phyloP scores from a whole-genome alignment of 2,113 vertebrate genomes.

The Talpa occidentalis region DNA sequence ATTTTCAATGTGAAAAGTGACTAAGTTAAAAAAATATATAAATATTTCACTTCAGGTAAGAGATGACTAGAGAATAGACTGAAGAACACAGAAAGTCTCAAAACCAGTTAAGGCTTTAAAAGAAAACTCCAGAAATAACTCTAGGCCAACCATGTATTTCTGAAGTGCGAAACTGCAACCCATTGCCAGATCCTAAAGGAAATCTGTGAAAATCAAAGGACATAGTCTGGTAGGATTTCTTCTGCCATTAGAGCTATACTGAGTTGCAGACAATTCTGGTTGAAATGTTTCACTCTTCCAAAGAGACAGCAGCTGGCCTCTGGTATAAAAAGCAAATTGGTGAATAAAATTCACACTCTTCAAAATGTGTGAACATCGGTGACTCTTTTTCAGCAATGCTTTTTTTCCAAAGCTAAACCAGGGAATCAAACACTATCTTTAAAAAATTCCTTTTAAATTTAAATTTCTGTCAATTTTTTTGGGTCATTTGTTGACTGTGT shows the following conservation, averaged over 20 bases:
- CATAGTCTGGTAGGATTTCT: conserved; percentile 81
- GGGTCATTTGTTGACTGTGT: conserved; percentile 52
- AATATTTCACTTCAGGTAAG: conserved; percentile 49
- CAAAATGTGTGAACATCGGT: conserved; percentile 38
- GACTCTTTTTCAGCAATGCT: conserved; percentile 37
- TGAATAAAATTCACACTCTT: conserved; percentile 81
- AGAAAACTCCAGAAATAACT: conserved; percentile 72
- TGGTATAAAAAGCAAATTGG: conserved; percentile 76
- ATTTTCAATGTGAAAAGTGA: background rate
- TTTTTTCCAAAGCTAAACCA: conserved; percentile 63
- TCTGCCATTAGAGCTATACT: conserved; percentile 65
- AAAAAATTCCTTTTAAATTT: conserved; percentile 49
- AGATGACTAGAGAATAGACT: conserved; percentile 19
- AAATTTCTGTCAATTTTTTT: background rate
- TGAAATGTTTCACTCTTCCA: conserved; percentile 61
- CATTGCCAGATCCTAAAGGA: conserved; percentile 63
- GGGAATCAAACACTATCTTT: conserved; percentile 51
- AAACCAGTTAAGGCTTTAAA: conserved; percentile 58
- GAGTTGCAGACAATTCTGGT: conserved; percentile 74
- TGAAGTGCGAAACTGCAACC: conserved; percentile 68
- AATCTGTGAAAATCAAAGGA: conserved; percentile 83
- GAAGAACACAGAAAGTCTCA: conserved; percentile 54
- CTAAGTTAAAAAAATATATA: conserved; percentile 26
- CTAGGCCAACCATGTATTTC: conserved; percentile 70
- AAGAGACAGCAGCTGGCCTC: conserved; percentile 79